Base-by-base conservation (phyloP, 2,113 vertebrate species). In the Sylvia atricapilla region DNA sequence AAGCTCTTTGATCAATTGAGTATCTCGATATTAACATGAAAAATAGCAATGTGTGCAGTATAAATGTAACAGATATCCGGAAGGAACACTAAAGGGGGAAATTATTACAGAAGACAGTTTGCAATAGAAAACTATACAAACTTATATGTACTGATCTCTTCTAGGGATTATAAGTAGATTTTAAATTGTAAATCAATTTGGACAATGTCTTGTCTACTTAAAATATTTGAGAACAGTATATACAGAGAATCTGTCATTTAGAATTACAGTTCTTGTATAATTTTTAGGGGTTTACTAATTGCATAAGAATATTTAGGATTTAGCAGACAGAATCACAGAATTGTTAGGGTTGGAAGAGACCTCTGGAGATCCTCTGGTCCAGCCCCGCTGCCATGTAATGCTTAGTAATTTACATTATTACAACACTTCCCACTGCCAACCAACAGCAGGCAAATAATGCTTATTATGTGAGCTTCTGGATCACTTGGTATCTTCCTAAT, bases 321-420 rank as follows among this genome's bases (percentile, higher is more conserved):
- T 53, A 75, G 43, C 39, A 72, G 63, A n/a, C 1, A 13, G 62
- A 35, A 47, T 68, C 47, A 69, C 30, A 76, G 62, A 62, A 43
- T 23, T 76, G 11, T 27, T 76, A 15, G 21, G 7, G 17, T 55
- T 63, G 18, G 35, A 76, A 31, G 17, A 10, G 5, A 49, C 15
- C 22, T 35, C 21, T 76, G 41, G 21, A 83, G 30, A 49, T 25
- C 17, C 25, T 62, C 30, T 31, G 15, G n/a, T 49, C 47, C 15
- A 43, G 16, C 6, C 8, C 25, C 0, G 0, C 15, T 49, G 35
- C 11, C 25, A 23, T 41, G 9, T 4, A 39, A 19, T 46, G 3
- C 1, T 0, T 33, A 0, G 0, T 19, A 43, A 28, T 7, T 19
- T 17, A 14, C 1, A 3, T 59, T 76, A 24, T 27, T 52, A 5